These are phyloP conservation scores for Chaetorhynchus papuensis DNA, from an alignment of 2,113 vertebrate genomes.

Conservation along the genomic window DNA sequence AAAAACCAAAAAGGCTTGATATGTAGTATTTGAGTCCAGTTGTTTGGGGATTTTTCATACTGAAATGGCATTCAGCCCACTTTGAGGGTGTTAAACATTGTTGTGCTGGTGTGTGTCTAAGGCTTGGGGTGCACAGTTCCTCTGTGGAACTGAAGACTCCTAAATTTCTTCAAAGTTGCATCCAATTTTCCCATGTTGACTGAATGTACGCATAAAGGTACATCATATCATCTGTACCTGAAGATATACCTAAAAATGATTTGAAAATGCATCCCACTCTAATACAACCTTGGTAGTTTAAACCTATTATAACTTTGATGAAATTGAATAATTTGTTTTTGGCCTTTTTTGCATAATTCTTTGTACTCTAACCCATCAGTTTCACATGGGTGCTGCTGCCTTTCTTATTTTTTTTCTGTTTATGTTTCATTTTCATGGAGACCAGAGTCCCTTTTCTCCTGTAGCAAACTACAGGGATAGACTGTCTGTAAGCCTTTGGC, in stretches of 20 bases:
- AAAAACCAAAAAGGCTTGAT: not conserved
- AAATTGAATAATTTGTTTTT: not conserved
- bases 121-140: fast-evolving
- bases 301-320: not conserved
- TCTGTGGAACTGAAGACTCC: not conserved
- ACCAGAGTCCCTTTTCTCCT: not conserved
- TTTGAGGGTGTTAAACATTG: not conserved
- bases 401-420: not conserved
- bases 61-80: not conserved
- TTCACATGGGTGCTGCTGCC: fast-evolving
- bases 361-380: not conserved
- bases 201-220: not conserved
- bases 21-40: not conserved
- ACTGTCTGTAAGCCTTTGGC: not conserved
- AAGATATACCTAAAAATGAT: not conserved
- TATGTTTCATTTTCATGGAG: not conserved
- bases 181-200: not conserved
- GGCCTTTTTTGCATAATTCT: not conserved
- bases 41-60: not conserved
- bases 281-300: not conserved
- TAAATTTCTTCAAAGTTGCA: not conserved
- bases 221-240: not conserved
- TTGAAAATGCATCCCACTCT: not conserved
- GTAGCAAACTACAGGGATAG: not conserved
- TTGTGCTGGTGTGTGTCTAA: not conserved